These are phyloP conservation scores for Sebastes taczanowskii DNA, from an alignment of 2,797 vertebrate species.

Conservation along the genomic window DNA sequence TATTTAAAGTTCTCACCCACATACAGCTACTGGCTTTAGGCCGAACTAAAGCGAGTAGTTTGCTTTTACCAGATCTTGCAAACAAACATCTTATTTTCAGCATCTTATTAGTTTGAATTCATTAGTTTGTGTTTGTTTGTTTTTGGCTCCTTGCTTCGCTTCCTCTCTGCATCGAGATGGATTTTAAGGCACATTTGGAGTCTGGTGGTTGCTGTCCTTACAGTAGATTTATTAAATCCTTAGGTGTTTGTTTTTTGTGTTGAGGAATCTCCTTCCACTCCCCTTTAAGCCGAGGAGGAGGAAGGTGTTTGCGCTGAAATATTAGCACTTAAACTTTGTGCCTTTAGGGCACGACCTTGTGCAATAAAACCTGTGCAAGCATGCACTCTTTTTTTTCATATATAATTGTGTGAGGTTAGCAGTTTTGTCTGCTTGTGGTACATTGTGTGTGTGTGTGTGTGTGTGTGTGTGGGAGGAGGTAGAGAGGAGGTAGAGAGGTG, in stretches of 20 bases:
- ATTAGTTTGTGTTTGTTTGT: background rate
- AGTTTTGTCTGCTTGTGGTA: background rate
- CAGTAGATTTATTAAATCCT: background rate
- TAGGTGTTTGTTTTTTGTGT: slow-evolving; percentile 8
- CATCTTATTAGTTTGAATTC: background rate
- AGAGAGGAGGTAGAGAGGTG: background rate
- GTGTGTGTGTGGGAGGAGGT: background rate
- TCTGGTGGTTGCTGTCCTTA: background rate
- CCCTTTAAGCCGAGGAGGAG: background rate
- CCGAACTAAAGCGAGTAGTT: background rate
- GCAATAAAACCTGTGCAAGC: slow-evolving; percentile 41
- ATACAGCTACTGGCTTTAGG: too few relatives aligned
- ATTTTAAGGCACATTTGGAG: background rate
- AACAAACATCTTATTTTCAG: background rate
- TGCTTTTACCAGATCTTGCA: background rate
- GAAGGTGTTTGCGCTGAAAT: slow-evolving; percentile 32
- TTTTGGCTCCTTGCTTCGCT: background rate
- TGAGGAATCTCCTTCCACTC: background rate
- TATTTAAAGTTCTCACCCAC: background rate
- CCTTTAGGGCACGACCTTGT: slow-evolving; percentile 28
- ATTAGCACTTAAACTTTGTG: slow-evolving; percentile 36
- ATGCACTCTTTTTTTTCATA: background rate
- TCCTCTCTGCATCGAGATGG: background rate
- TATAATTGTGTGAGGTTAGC: background rate
- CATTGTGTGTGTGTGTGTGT: background rate